phyloP scores from a whole-genome alignment of 2,888 invertebrate genomes.

The Spatulosminthurus flaviceps region DNA sequence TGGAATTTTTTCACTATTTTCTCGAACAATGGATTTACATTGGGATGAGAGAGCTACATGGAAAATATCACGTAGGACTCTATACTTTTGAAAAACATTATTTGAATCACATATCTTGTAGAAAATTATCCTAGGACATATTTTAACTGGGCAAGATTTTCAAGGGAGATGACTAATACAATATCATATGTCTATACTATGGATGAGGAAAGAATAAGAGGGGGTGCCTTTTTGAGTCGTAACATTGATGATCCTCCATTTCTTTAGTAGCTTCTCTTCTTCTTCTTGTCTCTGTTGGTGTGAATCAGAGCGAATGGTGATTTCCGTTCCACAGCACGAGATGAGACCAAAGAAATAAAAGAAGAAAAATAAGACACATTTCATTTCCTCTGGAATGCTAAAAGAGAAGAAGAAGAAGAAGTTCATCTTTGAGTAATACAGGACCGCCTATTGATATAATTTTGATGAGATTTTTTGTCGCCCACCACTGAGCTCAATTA shows the following conservation, averaged over 20 bases:
- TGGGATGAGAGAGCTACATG: background rate
- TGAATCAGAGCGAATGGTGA: conserved; percentile 48
- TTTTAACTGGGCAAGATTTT: background rate
- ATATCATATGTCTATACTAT: background rate
- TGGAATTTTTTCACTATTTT: background rate
- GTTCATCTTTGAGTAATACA: conserved; percentile 39
- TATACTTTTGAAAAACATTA: background rate
- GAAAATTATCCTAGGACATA: background rate
- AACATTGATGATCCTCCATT: background rate
- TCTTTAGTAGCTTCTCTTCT: no score
- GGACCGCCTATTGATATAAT: conserved; percentile 63
- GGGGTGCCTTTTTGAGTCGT: no score
- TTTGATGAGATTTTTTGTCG: conserved; percentile 59
- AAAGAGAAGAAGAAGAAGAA: no score
- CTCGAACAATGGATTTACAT: background rate
- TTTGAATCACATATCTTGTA: background rate
- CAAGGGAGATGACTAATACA: background rate
- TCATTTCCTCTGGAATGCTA: conserved; percentile 51
- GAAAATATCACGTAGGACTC: no score
- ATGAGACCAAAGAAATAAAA: conserved; percentile 19
- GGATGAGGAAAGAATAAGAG: background rate
- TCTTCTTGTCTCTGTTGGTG: conserved; percentile 38
- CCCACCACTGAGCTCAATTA: conserved; percentile 60
- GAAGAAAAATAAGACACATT: conserved; percentile 50
- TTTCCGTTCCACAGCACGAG: conserved; percentile 56